Evolutionary conservation across 2,888 invertebrate species (phyloP).

Genomic region (Lampropteryx suffumata): DNA sequence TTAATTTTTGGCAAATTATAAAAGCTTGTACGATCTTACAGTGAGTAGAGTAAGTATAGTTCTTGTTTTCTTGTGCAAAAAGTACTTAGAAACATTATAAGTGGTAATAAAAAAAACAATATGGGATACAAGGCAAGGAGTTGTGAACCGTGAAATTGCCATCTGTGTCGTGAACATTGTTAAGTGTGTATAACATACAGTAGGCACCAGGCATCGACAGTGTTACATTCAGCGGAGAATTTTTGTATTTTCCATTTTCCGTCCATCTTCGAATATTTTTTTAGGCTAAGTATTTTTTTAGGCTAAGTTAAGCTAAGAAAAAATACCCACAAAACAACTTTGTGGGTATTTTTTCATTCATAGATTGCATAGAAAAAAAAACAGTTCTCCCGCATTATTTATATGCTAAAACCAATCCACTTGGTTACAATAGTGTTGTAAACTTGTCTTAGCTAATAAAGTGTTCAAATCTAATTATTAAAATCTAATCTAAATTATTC

Average conservation of each 20-base stretch:
- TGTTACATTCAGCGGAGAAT: slow-evolving; percentile 34
- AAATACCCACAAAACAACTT: no score
- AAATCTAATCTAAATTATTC: no score
- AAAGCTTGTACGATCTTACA: not conserved
- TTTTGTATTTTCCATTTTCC: not conserved
- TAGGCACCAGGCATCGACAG: slow-evolving; percentile 33
- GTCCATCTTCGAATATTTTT: no score
- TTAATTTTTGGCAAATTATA: slow-evolving; percentile 13
- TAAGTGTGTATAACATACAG: slow-evolving; percentile 45
- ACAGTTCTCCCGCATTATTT: no score
- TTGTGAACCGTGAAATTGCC: slow-evolving; percentile 66
- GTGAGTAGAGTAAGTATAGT: slow-evolving; percentile 22
- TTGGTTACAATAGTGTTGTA: no score
- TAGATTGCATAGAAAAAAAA: no score
- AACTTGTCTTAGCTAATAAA: no score
- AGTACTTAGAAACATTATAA: slow-evolving; percentile 41
- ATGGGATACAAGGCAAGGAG: slow-evolving; percentile 52
- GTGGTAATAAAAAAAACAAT: slow-evolving; percentile 53
- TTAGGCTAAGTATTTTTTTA: no score
- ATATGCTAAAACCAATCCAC: no score
- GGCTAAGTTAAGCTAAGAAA: no score
- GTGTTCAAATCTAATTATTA: no score
- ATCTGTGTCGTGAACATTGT: slow-evolving; percentile 60
- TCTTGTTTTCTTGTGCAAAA: slow-evolving; percentile 33
- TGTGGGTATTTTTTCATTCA: no score